Evolutionary conservation across 2,797 vertebrate species (phyloP).

Genomic region (Enteromius unitaeniatus): DNA sequence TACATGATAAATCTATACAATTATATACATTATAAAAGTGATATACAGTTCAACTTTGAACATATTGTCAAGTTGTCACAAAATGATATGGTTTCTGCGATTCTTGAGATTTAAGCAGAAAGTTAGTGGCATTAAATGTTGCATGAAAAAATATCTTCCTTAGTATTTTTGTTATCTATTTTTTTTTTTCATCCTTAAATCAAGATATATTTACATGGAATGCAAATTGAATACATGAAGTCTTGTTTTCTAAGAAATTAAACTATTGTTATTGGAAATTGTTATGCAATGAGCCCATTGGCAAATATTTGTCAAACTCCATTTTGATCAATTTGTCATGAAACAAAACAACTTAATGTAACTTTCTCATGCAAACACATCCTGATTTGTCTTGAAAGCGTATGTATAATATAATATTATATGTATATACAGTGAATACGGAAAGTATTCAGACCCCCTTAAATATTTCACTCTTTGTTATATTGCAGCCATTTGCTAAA

Average conservation of each 20-base stretch:
- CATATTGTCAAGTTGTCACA: not conserved
- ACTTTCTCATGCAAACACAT: not conserved
- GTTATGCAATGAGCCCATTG: not conserved
- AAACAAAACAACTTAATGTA: not conserved
- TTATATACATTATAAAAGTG: not conserved
- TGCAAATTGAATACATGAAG: not conserved
- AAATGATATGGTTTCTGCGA: not conserved
- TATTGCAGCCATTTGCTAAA: too few species aligned
- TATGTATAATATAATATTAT: too few species aligned
- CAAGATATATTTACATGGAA: not conserved
- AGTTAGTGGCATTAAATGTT: not conserved
- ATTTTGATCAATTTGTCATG: not conserved
- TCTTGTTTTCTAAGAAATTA: not conserved
- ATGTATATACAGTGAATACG: too few species aligned
- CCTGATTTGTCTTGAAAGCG: not conserved
- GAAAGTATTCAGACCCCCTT: too few species aligned
- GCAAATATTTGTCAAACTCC: not conserved
- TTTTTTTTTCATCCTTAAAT: not conserved
- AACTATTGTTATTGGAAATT: not conserved
- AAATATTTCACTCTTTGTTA: too few species aligned
- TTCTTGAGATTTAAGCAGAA: not conserved
- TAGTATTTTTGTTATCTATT: not conserved
- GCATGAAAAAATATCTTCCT: not conserved
- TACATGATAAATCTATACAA: not conserved
- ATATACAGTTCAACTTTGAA: not conserved